Conservation (phyloP, 2,888 invertebrate species). For the Athalia rosae region DNA sequence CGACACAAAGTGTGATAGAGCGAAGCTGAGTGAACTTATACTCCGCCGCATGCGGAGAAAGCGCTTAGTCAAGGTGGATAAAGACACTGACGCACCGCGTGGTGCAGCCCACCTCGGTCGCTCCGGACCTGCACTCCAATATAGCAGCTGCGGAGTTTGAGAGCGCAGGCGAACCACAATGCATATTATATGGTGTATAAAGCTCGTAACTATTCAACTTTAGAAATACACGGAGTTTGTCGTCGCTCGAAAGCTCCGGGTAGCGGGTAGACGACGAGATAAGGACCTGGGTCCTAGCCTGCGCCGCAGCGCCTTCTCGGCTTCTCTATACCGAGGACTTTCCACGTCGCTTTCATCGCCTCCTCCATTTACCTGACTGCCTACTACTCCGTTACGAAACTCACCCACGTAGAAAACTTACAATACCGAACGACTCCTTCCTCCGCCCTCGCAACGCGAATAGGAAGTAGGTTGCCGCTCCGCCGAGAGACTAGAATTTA, state of each 20-base stretch:
- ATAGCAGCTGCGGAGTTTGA: constrained; percentile 15
- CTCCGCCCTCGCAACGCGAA: constrained; percentile 68
- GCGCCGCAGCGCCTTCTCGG: not conserved
- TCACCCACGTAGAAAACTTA: constrained; percentile 33
- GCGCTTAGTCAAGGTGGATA: constrained; percentile 18
- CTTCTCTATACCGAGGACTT: not conserved
- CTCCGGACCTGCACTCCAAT: not conserved
- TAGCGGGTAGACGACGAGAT: not conserved
- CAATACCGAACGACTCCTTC: constrained; percentile 24
- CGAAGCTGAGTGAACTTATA: not conserved
- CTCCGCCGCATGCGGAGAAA: constrained; percentile 18
- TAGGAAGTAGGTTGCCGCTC: constrained; percentile 71
- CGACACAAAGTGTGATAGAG: constrained; percentile 10
- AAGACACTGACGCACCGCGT: constrained; percentile 14
- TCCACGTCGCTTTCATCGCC: not conserved
- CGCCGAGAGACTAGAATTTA: constrained; percentile 72
- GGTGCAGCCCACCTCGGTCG: not conserved
- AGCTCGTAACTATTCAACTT: constrained; percentile 1
- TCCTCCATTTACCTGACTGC: not conserved
- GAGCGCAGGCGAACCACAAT: constrained; percentile 31
- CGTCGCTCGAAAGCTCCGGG: too few species aligned
- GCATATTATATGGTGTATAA: not conserved
- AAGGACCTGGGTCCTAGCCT: too few species aligned
- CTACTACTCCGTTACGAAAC: constrained; percentile 27
- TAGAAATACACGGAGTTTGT: too few species aligned